Base-by-base conservation (phyloP, 2,888 invertebrate species). In the Drosophila bunnanda region DNA sequence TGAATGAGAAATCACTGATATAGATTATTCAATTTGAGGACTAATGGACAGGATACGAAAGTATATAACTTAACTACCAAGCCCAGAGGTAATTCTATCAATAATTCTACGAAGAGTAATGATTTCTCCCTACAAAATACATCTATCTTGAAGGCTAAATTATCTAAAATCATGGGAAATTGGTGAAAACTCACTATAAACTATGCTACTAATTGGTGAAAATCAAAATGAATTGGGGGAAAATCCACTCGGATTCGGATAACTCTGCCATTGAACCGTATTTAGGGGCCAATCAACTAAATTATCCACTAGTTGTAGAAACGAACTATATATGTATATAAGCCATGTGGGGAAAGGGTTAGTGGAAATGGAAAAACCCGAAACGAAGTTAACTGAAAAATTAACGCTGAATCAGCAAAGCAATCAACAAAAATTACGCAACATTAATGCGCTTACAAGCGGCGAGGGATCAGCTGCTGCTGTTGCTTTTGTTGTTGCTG, bases 401-500 rank as follows among this genome's bases (percentile, higher is more conserved):
- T 78, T 66, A 75, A 75, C 75, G 79, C 77, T 83, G 83, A 82
- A 77, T 83, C 81, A 83, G 83, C 81, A 77, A 68, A 75, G 64
- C 75, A 82, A 81, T 83, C 83, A 80, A 69, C 75, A 70, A 66
- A 80, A 83, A 79, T 81, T 66, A 68, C 68, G 56, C 67, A 66
- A 67, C 65, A 65, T 55, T 67, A 64, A 67, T 67, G 65, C 44
- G 65, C 66, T 54, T 67, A 65, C 54, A 64, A 48, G 66, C 53
- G 15, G 58, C 58, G 4, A 28, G 48, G 48, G 39, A 59, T 59
- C 64, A 64, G 60, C 60, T 50, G 39, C 13, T 25, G 39, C 10
- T 39, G 17, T 4, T 34, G 34, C 34, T 38, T 36, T 38, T 38
- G 38, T 38, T 38, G 38, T 10, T 39, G 39, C 17, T 17, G 17